Percentiles rank a stretch among this genome's conserved stretches.
These are phyloP conservation scores for Ochotona curzoniae DNA, from an alignment of 2,113 vertebrate species.

Conservation along the genomic window DNA sequence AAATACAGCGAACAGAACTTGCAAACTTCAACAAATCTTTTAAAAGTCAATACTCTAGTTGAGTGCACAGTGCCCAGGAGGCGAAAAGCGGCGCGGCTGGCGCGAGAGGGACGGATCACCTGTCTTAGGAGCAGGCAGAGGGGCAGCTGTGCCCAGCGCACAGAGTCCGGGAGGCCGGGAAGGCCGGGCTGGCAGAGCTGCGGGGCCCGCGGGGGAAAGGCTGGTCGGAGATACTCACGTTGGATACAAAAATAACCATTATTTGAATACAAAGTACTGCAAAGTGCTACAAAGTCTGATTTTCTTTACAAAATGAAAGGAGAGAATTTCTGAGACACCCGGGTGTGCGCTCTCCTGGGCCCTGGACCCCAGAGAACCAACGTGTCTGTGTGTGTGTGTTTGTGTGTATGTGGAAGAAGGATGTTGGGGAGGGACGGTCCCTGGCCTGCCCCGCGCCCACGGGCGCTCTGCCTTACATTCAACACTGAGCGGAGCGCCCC, in stretches of 20 bases:
- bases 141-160: neutral
- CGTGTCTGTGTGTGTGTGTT: no score
- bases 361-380: neutral
- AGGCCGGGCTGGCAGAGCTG: neutral
- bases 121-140: conserved; percentile 28
- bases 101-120: neutral
- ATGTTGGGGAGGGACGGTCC: neutral
- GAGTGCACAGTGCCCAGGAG: conserved; percentile 87
- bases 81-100: conserved; percentile 67
- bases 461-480: conserved; percentile 81
- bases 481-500: conserved; percentile 73
- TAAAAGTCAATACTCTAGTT: conserved; percentile 83
- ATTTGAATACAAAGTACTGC: conserved; percentile 88
- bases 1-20: conserved; percentile 84
- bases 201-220: neutral
- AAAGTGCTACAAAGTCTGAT: conserved; percentile 87
- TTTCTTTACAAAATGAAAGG: conserved; percentile 67
- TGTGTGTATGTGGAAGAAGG: no score
- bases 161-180: neutral
- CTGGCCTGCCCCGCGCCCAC: neutral
- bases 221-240: conserved; percentile 86
- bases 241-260: conserved; percentile 88
- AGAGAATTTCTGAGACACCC: neutral
- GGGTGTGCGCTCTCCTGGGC: neutral
- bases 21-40: conserved; percentile 86